These are phyloP conservation scores for Tachyglossus aculeatus DNA, from an alignment of 2,797 vertebrate species.

Conservation along the genomic window DNA sequence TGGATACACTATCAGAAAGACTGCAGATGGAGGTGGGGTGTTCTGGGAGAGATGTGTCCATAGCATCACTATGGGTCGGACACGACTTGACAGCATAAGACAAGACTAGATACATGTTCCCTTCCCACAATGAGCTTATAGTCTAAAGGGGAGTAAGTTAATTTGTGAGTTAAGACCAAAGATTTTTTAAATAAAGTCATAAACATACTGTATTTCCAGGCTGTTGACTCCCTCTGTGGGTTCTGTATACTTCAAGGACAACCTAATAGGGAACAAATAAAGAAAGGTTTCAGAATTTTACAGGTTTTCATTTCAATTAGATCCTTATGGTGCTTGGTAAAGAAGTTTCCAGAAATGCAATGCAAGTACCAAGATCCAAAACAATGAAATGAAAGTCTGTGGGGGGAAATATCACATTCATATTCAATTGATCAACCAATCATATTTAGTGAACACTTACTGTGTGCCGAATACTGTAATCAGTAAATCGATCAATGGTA, in stretches of 20 bases:
- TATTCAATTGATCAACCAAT: conserved; percentile 28
- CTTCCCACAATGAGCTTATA: too few species aligned
- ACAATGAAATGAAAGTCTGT: conserved; percentile 45
- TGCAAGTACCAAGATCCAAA: conserved; percentile 43
- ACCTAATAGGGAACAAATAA: conserved; percentile 51
- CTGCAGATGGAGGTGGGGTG: too few species aligned
- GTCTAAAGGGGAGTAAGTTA: too few species aligned
- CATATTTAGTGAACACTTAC: too few species aligned
- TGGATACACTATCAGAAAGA: too few species aligned
- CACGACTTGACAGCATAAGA: too few species aligned
- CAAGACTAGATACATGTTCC: too few species aligned
- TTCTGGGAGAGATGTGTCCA: too few species aligned
- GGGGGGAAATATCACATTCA: conserved; percentile 41
- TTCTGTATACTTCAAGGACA: conserved; percentile 69
- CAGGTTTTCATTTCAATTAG: conserved; percentile 49
- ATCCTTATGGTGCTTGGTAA: conserved; percentile 43
- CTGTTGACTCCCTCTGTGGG: conserved; percentile 49
- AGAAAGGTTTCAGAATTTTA: conserved; percentile 51
- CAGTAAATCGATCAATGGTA: too few species aligned
- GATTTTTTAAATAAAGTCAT: conserved; percentile 26
- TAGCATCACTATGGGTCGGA: too few species aligned
- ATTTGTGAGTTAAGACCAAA: not conserved
- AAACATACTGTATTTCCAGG: conserved; percentile 71
- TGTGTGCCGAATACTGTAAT: too few species aligned
- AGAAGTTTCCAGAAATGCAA: conserved; percentile 51